phyloP scores from a whole-genome alignment of 2,888 invertebrate genomes.

The Polietes domitor region DNA sequence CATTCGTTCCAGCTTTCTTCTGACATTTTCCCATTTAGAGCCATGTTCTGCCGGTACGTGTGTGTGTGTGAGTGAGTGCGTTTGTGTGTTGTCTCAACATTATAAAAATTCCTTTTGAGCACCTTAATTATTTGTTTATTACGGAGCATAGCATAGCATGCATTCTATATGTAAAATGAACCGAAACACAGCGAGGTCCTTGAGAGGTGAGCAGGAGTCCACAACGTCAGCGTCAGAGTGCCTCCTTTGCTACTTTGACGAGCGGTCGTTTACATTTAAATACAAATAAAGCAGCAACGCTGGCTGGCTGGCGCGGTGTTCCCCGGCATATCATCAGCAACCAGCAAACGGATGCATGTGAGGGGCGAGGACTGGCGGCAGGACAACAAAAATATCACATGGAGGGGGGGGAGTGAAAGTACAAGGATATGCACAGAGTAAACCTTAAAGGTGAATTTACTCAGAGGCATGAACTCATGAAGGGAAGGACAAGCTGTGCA shows the following conservation, averaged over 20 bases:
- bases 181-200: conserved; percentile 25
- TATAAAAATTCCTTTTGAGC: conserved; percentile 66
- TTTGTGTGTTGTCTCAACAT: conserved; percentile 33
- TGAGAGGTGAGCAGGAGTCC: conserved; percentile 33
- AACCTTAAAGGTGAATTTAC: no score
- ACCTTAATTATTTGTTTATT: conserved; percentile 67
- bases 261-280: conserved; percentile 66
- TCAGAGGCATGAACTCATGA: not conserved
- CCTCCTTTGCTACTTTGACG: conserved; percentile 51
- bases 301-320: conserved; percentile 14
- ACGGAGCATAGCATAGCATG: conserved; percentile 52
- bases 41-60: not conserved
- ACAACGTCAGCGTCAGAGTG: conserved; percentile 23
- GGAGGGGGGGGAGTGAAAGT: conserved; percentile 39
- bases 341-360: not conserved
- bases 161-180: conserved; percentile 50
- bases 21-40: conserved; percentile 13
- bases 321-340: not conserved
- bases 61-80: not conserved
- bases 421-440: not conserved
- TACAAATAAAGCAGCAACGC: conserved; percentile 49
- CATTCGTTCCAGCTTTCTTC: not conserved
- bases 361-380: not conserved
- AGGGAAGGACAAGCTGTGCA: no score
- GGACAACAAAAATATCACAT: conserved; percentile 32